These are phyloP conservation scores for Scopus umbretta DNA, from an alignment of 2,113 vertebrate genomes.

Conservation along the genomic window DNA sequence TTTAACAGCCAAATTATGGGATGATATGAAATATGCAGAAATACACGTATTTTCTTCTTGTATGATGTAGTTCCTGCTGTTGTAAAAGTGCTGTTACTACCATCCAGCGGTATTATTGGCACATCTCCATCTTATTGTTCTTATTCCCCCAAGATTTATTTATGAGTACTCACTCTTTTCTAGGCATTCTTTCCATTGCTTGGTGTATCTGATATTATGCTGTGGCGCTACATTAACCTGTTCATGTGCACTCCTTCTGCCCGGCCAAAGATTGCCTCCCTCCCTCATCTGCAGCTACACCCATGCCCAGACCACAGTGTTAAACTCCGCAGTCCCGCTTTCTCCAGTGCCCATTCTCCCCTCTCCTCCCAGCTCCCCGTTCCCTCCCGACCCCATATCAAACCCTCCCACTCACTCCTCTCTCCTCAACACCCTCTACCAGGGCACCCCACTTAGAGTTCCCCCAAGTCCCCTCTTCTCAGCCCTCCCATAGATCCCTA, in stretches of 20 bases:
- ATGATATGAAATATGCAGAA: neutral
- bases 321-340: neutral
- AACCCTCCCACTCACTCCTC: neutral
- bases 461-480: neutral
- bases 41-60: neutral
- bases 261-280: neutral
- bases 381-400: neutral
- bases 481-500: neutral
- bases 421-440: neutral
- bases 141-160: neutral
- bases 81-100: neutral
- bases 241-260: neutral
- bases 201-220: neutral
- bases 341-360: neutral
- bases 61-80: neutral
- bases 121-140: neutral
- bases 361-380: neutral
- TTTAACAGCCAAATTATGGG: neutral
- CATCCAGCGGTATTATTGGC: neutral
- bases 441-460: accelerated
- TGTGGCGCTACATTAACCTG: neutral
- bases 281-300: neutral
- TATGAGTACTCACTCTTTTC: neutral
- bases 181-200: neutral
- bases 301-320: accelerated